phyloP scores from a whole-genome alignment of 2,888 invertebrate genomes.

The Thyatira batis region DNA sequence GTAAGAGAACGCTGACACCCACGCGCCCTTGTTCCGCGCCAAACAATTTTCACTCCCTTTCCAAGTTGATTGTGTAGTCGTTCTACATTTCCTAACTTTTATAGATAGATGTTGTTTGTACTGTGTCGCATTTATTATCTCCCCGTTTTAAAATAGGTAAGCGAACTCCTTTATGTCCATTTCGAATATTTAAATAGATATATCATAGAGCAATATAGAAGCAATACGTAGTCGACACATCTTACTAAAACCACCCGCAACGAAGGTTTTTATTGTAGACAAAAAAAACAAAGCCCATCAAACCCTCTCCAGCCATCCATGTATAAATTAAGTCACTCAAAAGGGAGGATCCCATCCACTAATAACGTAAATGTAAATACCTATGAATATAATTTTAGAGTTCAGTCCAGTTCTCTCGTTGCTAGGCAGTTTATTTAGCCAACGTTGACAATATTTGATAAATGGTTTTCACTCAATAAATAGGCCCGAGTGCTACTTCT shows the following conservation, averaged over 20 bases:
- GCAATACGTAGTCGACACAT: too few relatives aligned
- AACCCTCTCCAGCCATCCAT: neutral
- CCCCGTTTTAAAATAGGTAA: too few relatives aligned
- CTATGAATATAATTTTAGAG: too few relatives aligned
- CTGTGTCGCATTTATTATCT: too few relatives aligned
- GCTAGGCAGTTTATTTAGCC: too few relatives aligned
- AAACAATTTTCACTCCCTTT: constrained; percentile 34
- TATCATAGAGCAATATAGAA: too few relatives aligned
- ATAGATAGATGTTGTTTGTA: neutral
- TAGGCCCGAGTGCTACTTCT: neutral
- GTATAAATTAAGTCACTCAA: neutral
- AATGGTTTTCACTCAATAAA: neutral
- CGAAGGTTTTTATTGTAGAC: neutral
- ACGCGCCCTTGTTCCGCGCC: constrained; percentile 35
- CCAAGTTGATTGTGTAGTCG: constrained; percentile 18
- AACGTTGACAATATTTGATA: neutral
- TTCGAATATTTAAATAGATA: too few relatives aligned
- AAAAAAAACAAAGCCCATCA: neutral
- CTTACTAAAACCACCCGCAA: neutral
- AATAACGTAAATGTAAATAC: neutral
- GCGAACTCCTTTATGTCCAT: too few relatives aligned
- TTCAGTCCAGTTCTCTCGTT: too few relatives aligned
- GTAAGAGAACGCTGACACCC: constrained; percentile 35
- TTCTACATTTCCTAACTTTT: neutral
- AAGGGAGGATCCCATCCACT: neutral